Conservation (phyloP, 35 echinoderm and acorn worm genomes). For the Heliocidaris erythrogramma region DNA sequence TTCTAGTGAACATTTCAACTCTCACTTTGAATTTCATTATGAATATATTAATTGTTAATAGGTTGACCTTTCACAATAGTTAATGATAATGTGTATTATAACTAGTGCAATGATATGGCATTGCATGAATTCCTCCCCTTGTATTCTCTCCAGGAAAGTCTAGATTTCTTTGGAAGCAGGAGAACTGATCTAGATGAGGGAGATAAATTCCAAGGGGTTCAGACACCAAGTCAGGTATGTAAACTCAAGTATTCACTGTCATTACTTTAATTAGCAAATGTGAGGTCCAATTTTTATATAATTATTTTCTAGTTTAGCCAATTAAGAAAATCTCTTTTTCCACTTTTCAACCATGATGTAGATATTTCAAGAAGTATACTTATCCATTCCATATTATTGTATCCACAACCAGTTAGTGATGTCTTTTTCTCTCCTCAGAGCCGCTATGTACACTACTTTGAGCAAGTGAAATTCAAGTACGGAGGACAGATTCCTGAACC, state of each 20-base stretch:
- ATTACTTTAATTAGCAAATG: not conserved
- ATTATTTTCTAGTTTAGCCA: no score
- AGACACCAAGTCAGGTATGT: constrained; percentile 93
- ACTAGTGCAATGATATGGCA: no score
- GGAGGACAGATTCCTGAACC: constrained; percentile 62
- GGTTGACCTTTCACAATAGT: no score
- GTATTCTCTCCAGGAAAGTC: constrained; percentile 55
- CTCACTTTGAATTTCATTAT: no score
- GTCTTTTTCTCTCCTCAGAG: constrained; percentile 58
- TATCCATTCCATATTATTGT: no score
- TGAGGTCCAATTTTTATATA: not conserved
- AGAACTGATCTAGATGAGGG: constrained; percentile 88
- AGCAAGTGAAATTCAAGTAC: constrained; percentile 64
- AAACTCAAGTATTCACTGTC: not conserved
- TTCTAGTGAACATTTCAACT: no score
- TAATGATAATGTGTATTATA: no score
- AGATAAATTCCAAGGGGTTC: constrained; percentile 89
- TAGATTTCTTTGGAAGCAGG: constrained; percentile 82
- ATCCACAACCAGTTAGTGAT: no score
- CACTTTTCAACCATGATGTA: no score
- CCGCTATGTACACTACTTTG: constrained; percentile 86
- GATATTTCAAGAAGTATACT: no score
- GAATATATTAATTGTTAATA: no score
- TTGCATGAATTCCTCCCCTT: not conserved
- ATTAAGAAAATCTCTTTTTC: no score